phyloP scores from a whole-genome alignment of 1,140 invertebrate genomes.

The Mycetomoellerius zeteki region DNA sequence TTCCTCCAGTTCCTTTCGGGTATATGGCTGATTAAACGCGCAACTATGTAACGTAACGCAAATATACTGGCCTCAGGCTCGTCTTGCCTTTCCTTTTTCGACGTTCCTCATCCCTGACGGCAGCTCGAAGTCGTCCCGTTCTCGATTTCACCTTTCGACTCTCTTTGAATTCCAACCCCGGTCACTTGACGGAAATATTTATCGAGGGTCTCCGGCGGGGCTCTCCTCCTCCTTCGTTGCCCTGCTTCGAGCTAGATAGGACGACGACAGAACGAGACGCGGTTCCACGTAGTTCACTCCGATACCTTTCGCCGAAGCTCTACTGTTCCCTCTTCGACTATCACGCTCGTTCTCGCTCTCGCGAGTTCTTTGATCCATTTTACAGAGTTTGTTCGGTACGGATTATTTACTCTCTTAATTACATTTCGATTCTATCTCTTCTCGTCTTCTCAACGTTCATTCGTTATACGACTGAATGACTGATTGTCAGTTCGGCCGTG shows the following conservation, averaged over 20 bases:
- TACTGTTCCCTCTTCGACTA: conserved; percentile 16
- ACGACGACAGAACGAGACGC: conserved; percentile 71
- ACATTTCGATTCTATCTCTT: conserved; percentile 82
- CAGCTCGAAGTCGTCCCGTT: conserved; percentile 74
- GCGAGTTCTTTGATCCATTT: conserved; percentile 85
- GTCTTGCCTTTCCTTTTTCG: conserved; percentile 40
- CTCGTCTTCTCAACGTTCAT: neutral
- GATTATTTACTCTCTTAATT: conserved; percentile 86
- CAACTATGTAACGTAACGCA: conserved; percentile 86
- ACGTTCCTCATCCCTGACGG: conserved; percentile 54
- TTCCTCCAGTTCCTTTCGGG: conserved; percentile 74
- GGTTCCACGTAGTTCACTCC: conserved; percentile 67
- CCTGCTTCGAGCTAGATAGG: conserved; percentile 73
- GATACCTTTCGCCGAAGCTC: conserved; percentile 67
- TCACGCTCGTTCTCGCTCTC: conserved; percentile 63
- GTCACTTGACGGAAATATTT: conserved; percentile 87
- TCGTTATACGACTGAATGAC: conserved; percentile 36
- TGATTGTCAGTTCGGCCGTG: conserved; percentile 40
- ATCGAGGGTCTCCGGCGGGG: conserved; percentile 82
- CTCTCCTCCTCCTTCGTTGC: conserved; percentile 57
- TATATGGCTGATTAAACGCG: conserved; percentile 86
- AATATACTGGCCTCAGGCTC: conserved; percentile 82
- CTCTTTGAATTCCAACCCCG: conserved; percentile 84
- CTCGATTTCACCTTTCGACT: conserved; percentile 84
- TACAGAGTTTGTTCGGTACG: conserved; percentile 81